Percentiles rank a stretch among this genome's conserved stretches.
Conservation (phyloP, 2,113 vertebrate species). For the Microtus pennsylvanicus region DNA sequence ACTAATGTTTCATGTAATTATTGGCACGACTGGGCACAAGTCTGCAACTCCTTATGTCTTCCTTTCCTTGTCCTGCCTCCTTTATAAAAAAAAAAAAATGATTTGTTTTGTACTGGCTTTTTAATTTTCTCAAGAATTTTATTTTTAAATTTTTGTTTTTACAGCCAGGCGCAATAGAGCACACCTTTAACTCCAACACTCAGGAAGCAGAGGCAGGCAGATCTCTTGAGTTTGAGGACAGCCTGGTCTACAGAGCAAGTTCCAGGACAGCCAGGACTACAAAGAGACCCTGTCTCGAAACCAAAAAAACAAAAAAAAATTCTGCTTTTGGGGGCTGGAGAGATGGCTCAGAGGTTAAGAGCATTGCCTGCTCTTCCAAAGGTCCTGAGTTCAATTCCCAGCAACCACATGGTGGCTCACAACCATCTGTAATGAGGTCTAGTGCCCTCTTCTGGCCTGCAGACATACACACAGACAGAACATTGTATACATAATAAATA, state of each 20-base stretch:
- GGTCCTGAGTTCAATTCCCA: too few species aligned
- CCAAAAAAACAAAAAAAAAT: background rate
- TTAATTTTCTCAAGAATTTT: background rate
- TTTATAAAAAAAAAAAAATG: background rate
- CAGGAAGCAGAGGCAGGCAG: background rate
- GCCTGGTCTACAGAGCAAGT: background rate
- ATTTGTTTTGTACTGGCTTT: background rate
- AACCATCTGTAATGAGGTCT: too few species aligned
- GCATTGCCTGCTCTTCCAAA: too few species aligned
- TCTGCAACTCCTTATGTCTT: background rate
- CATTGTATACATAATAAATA: too few species aligned
- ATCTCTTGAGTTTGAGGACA: background rate
- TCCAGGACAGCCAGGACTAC: background rate
- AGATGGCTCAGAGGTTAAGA: too few species aligned
- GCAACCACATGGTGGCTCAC: too few species aligned
- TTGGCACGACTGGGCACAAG: background rate
- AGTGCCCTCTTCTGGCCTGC: too few species aligned
- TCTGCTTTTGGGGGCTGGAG: background rate
- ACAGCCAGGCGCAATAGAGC: background rate
- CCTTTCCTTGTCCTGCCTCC: background rate
- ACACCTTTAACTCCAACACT: background rate
- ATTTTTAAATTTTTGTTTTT: background rate
- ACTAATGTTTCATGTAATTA: background rate
- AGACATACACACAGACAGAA: too few species aligned
- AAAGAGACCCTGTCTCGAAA: background rate